Base-by-base conservation (phyloP, 1,140 invertebrate species). In the Zaprionus camerounensis region DNA sequence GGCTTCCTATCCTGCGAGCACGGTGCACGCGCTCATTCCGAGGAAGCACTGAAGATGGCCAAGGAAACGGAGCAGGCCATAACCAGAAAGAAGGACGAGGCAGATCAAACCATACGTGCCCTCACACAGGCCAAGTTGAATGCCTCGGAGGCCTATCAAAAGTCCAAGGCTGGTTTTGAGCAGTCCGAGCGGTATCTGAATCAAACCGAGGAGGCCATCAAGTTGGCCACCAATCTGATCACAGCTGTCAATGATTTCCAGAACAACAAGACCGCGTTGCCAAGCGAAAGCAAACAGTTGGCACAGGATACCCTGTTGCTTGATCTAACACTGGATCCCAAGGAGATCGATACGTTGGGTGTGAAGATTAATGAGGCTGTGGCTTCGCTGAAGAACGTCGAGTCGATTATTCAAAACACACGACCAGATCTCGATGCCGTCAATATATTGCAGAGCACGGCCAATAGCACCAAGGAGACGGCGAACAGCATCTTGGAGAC, bases 341-440 rank as follows among this genome's bases (percentile, higher is more conserved):
- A 97, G 66, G 95, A 99, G 94, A 99, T 99, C 67, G 95, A 95
- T 55, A 94, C 96, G 26, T 91, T 99, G 49, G 97, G 98, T 3
- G 94, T 95, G 44, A 94, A 96, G 80, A 99, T 99, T 62, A 97
- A 97, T 86, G 93, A 95, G 17, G 98, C 97, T 7, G 97, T 99
- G 6, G 95, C 95, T 3, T 96, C 96, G 9, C 93, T 99, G 5
- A 98, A 97, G 34, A 95, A 99, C 91, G 98, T 98, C 67, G 97
- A 99, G 82, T 94, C 95, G 70, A 99, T 99, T 81, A 95, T 99
- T 44, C 94, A 94, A 24, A 98, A 96, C 56, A 99, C 98, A 0
- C 95, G 95, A 59, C 95, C 95, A 34, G 97, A 98, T 93, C 93
- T 98, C 55, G 93, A 94, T 26, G 93, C 93, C 76, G 98, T 98